phyloP scores from a whole-genome alignment of 1,140 invertebrate species.

The Neodiprion pinetum region DNA sequence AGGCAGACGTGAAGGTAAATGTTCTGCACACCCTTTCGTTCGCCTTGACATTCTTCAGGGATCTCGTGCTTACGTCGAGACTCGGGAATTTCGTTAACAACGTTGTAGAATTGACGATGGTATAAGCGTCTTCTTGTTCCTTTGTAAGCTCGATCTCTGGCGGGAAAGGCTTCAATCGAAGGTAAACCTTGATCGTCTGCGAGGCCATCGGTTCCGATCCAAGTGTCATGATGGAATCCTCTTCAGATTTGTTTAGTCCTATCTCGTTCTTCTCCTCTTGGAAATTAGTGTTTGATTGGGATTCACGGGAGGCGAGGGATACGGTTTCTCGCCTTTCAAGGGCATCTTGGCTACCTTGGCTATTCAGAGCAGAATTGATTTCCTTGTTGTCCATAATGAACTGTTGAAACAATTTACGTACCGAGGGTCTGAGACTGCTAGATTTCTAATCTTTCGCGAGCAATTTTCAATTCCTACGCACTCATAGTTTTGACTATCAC shows the following conservation, averaged over 20 bases:
- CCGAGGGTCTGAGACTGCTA: too few relatives aligned
- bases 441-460: too few relatives aligned
- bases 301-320: background rate
- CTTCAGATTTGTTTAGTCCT: background rate
- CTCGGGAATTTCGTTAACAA: conserved; percentile 42
- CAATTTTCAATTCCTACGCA: too few relatives aligned
- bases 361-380: background rate
- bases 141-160: conserved; percentile 12
- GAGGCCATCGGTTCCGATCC: background rate
- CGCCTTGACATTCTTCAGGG: conserved; percentile 32
- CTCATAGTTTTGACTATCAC: too few relatives aligned
- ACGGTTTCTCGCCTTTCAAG: background rate
- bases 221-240: background rate
- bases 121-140: conserved; percentile 37
- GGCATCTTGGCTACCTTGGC: background rate
- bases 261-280: background rate
- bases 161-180: conserved; percentile 43
- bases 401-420: background rate
- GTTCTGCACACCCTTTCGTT: conserved; percentile 32
- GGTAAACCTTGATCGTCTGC: conserved; percentile 42
- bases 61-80: conserved; percentile 23
- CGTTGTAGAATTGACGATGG: conserved; percentile 37
- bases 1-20: conserved; percentile 46
- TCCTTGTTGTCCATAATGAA: background rate
- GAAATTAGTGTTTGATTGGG: background rate